Evolutionary conservation across 2,797 vertebrate genomes (phyloP), one percentile per base, ranked within the genome.

Genomic region (Lemur catta): DNA sequence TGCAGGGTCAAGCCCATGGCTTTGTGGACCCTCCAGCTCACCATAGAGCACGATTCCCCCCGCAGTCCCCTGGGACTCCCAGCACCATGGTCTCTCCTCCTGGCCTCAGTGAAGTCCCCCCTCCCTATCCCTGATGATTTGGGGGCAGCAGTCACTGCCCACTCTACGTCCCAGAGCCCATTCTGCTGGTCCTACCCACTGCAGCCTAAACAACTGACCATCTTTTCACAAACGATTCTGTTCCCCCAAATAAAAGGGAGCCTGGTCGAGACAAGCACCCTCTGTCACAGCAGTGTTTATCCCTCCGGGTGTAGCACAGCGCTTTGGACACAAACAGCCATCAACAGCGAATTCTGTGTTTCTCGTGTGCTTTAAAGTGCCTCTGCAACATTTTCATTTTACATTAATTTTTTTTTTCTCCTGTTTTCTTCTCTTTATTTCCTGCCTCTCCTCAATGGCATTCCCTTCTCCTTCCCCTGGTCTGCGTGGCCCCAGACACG

Each of bases 381-480:
- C 28, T 43, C 57, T 43, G 24, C 57, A 78, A 63, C 38, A 22
- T 80, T 88, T 81, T 59, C 22, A 11, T 35, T 82, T 80, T 30
- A 46, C 43, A 61, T 46, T n/a, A 50, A 59, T 65, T 81, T 89
- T 50, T 89, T 50, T 97, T 55, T 67, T 46, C 46, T 94, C 88
- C 41, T 91, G 33, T 81, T 76, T 93, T 81, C 67, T 78, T 41
- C 33, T 94, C 48, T 74, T 82, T 24, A 17, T 61, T 69, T 95
- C 48, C 41, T 76, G 26, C 2, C 12, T 26, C 65, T 90, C 61
- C n/a, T 81, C 26, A 15, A 2, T 41, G 43, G 26, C 28, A 41
- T 52, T 61, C 50, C 22, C 67, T 76, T 89, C 57, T 67, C 28
- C 48, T 59, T 59, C 75, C 61, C 88, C 61, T 3, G 33, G n/a